These are phyloP conservation scores for Dromas ardeola DNA, from an alignment of 2,113 vertebrate species.

Conservation along the genomic window DNA sequence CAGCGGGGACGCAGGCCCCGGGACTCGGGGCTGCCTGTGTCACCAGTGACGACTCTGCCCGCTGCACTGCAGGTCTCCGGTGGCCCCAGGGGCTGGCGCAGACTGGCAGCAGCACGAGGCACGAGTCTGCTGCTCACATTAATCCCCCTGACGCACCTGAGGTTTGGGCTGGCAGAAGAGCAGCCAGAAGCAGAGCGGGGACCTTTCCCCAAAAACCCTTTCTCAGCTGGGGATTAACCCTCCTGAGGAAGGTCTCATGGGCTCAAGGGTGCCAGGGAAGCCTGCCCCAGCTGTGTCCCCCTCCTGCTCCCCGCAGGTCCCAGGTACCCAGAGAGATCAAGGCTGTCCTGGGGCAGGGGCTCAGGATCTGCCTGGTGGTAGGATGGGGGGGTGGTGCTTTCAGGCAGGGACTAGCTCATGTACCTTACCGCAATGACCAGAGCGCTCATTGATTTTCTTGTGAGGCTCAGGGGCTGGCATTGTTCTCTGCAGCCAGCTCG, in stretches of 20 bases:
- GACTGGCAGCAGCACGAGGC: neutral
- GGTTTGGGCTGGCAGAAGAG: neutral
- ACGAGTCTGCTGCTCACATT: neutral
- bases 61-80: neutral
- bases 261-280: neutral
- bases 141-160: neutral
- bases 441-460: neutral
- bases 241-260: neutral
- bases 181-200: neutral
- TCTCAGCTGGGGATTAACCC: neutral
- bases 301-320: neutral
- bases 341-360: neutral
- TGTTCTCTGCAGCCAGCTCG: neutral
- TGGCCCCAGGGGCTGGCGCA: neutral
- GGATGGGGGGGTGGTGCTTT: neutral
- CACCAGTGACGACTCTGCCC: neutral
- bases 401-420: neutral
- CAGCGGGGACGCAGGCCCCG: accelerated
- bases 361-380: neutral
- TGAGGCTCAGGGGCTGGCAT: no score
- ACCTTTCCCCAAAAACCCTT: neutral
- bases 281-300: neutral
- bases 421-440: neutral
- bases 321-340: no score
- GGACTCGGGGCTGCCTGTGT: no score